phyloP scores from a whole-genome alignment of 2,888 invertebrate species.

The Drosophila suboccidentalis region DNA sequence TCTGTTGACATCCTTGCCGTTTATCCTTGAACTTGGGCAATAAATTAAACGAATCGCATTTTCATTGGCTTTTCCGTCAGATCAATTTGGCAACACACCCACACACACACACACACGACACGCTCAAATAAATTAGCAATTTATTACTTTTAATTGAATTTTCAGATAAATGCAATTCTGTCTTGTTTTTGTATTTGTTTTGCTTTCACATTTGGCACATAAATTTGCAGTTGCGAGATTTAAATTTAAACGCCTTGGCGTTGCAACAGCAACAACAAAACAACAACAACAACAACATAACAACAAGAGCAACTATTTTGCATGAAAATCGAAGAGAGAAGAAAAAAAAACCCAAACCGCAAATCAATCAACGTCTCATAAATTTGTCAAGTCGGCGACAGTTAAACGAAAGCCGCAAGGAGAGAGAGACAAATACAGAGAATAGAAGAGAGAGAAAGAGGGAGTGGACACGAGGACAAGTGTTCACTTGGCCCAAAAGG shows the following conservation, averaged over 20 bases:
- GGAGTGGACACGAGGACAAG: conserved; percentile 7
- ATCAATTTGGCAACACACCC: conserved; percentile 14
- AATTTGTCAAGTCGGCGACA: conserved; percentile 77
- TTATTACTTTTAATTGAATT: conserved; percentile 67
- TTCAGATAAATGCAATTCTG: conserved; percentile 34
- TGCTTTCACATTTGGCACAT: conserved; percentile 49
- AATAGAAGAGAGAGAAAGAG: background rate
- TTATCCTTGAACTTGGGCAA: conserved; percentile 54
- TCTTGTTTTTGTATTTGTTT: conserved; percentile 42
- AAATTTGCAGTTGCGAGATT: conserved; percentile 55
- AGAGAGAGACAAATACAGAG: conserved; percentile 1
- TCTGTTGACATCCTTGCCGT: conserved; percentile 1
- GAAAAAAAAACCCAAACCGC: conserved; percentile 57
- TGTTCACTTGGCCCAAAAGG: background rate
- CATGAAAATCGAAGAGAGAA: conserved; percentile 31
- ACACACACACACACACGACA: conserved; percentile 8
- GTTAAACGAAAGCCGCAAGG: conserved; percentile 49
- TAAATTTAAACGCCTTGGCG: conserved; percentile 43
- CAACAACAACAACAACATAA: conserved; percentile 13
- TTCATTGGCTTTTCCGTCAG: conserved; percentile 11
- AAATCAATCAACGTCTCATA: conserved; percentile 83
- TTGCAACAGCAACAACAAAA: conserved; percentile 19
- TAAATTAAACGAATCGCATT: conserved; percentile 32
- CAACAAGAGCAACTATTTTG: conserved; percentile 25
- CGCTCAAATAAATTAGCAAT: conserved; percentile 46